A percentile compares a stretch with the other conserved stretches of the same genome.
phyloP scores from a whole-genome alignment of 1,140 invertebrate species.

The Eupeodes corollae region DNA sequence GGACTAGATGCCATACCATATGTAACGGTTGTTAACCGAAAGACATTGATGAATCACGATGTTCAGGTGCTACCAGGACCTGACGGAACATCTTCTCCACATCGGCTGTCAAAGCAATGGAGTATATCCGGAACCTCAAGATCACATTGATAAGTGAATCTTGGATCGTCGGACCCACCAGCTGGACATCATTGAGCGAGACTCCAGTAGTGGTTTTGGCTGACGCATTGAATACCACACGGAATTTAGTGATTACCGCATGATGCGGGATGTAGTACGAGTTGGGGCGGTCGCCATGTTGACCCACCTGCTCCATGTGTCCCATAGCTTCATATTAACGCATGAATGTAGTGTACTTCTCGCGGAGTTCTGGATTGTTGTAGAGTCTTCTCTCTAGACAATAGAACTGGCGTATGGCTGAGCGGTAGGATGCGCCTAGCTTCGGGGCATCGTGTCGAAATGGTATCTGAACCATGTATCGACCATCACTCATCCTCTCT shows the following conservation, averaged over 20 bases:
- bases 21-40: constrained; percentile 23
- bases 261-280: constrained; percentile 17
- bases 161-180: constrained; percentile 24
- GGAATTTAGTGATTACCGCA: constrained; percentile 21
- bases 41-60: constrained; percentile 25
- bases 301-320: too few species aligned
- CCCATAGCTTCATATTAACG: too few species aligned
- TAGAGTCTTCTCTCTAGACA: too few species aligned
- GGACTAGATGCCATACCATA: constrained; percentile 15
- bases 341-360: too few species aligned
- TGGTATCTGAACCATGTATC: too few species aligned
- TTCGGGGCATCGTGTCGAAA: too few species aligned
- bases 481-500: too few species aligned
- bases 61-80: constrained; percentile 9
- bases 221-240: constrained; percentile 23
- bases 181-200: constrained; percentile 27
- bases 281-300: too few species aligned
- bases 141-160: constrained; percentile 27
- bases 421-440: too few species aligned
- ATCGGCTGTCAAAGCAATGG: constrained; percentile 20
- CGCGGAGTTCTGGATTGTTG: too few species aligned
- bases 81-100: constrained; percentile 31
- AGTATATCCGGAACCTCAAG: constrained; percentile 22
- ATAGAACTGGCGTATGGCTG: too few species aligned
- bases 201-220: constrained; percentile 11